phyloP scores from a whole-genome alignment of 1,140 invertebrate species.

The Varroa destructor region DNA sequence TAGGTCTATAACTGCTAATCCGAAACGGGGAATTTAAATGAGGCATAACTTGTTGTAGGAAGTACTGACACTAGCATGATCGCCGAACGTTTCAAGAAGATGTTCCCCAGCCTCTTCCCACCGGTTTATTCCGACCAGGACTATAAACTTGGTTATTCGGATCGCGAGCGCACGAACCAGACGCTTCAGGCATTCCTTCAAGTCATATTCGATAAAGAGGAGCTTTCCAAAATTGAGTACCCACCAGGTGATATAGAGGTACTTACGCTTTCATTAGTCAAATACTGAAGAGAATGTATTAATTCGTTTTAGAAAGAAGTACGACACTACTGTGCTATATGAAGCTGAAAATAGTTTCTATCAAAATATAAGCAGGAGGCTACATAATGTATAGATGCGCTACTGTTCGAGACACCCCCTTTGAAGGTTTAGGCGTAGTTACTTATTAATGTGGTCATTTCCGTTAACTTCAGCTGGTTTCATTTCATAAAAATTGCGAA shows the following conservation, averaged over 20 bases:
- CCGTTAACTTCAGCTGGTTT: neutral
- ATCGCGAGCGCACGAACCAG: slow-evolving; percentile 13
- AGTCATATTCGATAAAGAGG: slow-evolving; percentile 3
- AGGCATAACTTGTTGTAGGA: neutral
- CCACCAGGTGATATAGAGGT: neutral
- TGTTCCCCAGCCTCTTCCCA: slow-evolving; percentile 12
- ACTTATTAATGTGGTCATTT: no score
- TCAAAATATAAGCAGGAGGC: no score
- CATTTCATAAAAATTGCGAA: slow-evolving; percentile 24
- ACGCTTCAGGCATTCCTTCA: neutral
- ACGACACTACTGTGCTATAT: no score
- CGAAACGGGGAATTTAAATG: no score
- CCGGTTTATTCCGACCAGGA: neutral
- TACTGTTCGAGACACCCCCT: neutral
- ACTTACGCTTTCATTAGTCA: neutral
- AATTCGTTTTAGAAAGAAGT: no score
- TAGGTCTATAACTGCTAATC: no score
- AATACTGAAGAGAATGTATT: no score
- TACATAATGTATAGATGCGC: neutral
- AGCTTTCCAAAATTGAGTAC: neutral
- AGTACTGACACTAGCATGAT: neutral
- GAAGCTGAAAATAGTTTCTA: no score
- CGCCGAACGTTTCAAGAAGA: slow-evolving; percentile 21
- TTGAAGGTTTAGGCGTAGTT: no score
- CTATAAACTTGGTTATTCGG: slow-evolving; percentile 7